Evolutionary conservation across 2,797 vertebrate genomes (phyloP), one percentile per base, ranked within the genome.

Genomic region (Eulemur albifrons): DNA sequence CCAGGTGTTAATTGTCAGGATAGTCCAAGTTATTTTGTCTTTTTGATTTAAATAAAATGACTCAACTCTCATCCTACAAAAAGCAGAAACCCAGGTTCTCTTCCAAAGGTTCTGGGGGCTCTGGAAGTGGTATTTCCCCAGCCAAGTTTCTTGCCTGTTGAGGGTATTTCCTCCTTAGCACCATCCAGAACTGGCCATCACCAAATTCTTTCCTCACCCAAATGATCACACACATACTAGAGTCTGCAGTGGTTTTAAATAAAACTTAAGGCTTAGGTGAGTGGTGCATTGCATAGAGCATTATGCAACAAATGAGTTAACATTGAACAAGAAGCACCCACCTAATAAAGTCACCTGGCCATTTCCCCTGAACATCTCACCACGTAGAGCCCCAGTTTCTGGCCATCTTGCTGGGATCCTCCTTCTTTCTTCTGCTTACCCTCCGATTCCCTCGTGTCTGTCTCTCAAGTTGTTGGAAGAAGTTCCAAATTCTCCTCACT

Each of bases 11-110:
- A 73, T 5, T 80, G 15, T 27, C 32, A 90, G 43, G 13, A 63
- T 79, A 12, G 61, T 54, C 43, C 27, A 35, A 40, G 23, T 48
- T 32, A 25, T 18, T 63, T 23, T 38, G 12, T 82, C 21, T 40
- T 92, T 92, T 72, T 91, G 1, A 48, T 82, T 73, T 72, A 45
- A 52, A 72, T 86, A 65, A 52, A 92, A 81, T 69, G 5, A 77
- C 25, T 90, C 27, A 27, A 38, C 7, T 77, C 17, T 63, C 9
- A 59, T 70, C 27, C 8, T 82, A 73, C 11, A 70, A 70, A 82
- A 86, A 21, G 13, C 30, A 72, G 61, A 90, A 77, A 48, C 6
- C 2, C 48, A 76, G 15, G 6, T 5, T 88, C 7, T 63, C 35
- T 67, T 57, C n/a, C 20, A 38, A 63, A 76, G 45, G 25, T 61